Base-by-base conservation (phyloP, 1,140 invertebrate species). In the Ceratitis capitata region DNA sequence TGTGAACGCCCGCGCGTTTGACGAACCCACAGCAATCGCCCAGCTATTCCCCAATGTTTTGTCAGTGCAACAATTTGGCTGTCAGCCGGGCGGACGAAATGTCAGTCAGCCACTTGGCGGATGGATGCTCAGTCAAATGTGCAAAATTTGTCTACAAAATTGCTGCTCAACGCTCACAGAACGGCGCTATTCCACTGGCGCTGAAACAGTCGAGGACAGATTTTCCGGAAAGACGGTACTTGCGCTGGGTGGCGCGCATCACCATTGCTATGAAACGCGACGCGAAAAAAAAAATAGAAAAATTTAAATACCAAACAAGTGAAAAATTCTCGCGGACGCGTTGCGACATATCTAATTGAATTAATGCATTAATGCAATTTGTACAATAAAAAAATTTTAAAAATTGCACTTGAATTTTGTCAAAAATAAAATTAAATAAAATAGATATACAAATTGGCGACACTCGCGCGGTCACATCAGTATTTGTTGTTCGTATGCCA, bases 121-220 rank as follows among this genome's bases (percentile, higher is more conserved):
- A 23, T 42, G 69, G 39, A 78, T 78, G 69, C 23, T 78, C 69
- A 78, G 35, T 78, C 32, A 45, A 78, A 69, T 69, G 39, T 78
- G 69, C 39, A 78, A 78, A 78, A 23, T 78, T 78, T 78, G n/a
- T 78, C 69, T 32, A 45, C 69, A n/a, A 78, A 78, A 78, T 45
- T 26, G 35, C 69, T 78, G 69, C 69, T 19, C 69, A 16, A 39
- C 39, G 35, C 69, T 78, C 69, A 26, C n/a, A 39, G 29, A 78
- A 12, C 69, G 19, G 69, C 42, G 69, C 69, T 14, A 35, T 85
- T 85, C 74, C 74, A 83, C 78, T 82, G 69, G 74, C 78, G 82
- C 74, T 84, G 35, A 86, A 83, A 84, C 85, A 86, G 85, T 86
- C 84, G 83, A 84, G 83, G 83, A 78, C 85, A 84, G 85, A 78